A percentile compares a stretch with the other conserved stretches of the same genome.
Evolutionary conservation across 2,888 invertebrate genomes (phyloP).

Genomic region (Parascotia fuliginaria): DNA sequence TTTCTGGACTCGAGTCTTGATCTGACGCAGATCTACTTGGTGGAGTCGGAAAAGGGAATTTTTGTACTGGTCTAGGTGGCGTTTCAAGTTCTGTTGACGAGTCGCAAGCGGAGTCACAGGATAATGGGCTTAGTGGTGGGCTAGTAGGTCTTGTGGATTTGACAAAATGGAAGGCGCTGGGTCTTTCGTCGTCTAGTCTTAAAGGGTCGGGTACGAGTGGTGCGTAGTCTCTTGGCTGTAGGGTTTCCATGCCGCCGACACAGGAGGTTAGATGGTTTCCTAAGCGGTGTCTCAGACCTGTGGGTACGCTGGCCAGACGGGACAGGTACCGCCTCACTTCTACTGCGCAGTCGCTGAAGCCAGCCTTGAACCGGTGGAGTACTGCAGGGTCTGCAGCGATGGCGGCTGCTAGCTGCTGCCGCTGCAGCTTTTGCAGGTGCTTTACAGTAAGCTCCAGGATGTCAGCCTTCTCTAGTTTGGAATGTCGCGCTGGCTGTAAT

Average conservation of each 20-base stretch:
- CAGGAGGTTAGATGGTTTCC: slow-evolving; percentile 88
- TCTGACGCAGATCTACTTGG: slow-evolving; percentile 86
- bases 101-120: slow-evolving; percentile 89
- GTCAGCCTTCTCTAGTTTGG: slow-evolving; percentile 98
- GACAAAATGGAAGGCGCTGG: slow-evolving; percentile 78
- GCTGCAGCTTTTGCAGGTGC: slow-evolving; percentile 94
- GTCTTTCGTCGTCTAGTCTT: slow-evolving; percentile 74
- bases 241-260: slow-evolving; percentile 83
- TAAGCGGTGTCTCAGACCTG: slow-evolving; percentile 86
- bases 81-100: slow-evolving; percentile 84
- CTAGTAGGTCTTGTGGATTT: slow-evolving; percentile 81
- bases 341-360: slow-evolving; percentile 95
- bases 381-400: slow-evolving; percentile 94
- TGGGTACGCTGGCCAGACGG: slow-evolving; percentile 87
- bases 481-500: slow-evolving; percentile 95
- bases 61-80: slow-evolving; percentile 78
- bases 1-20: slow-evolving; percentile 81
- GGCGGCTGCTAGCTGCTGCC: slow-evolving; percentile 93
- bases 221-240: slow-evolving; percentile 75
- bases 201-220: slow-evolving; percentile 85
- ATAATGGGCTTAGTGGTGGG: slow-evolving; percentile 90
- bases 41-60: slow-evolving; percentile 84
- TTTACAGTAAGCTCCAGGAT: slow-evolving; percentile 98
- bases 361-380: slow-evolving; percentile 93
- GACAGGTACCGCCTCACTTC: slow-evolving; percentile 91